Conservation (phyloP, 2,888 invertebrate species). For the Yponomeuta evonymella region DNA sequence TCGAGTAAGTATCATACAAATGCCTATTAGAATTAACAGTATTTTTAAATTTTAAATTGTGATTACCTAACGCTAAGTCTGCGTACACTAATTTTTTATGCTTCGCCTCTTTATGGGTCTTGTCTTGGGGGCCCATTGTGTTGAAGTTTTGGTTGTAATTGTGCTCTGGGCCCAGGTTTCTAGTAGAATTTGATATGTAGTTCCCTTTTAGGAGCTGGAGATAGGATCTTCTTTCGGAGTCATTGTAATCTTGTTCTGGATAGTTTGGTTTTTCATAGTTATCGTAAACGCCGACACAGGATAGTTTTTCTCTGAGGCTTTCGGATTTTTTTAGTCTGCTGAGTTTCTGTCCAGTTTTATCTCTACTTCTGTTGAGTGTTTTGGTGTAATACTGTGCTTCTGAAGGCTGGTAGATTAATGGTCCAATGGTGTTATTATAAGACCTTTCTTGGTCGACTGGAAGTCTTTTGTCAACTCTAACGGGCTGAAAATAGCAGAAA, state of each 20-base stretch:
- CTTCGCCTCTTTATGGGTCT: constrained; percentile 38
- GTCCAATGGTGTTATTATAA: constrained; percentile 67
- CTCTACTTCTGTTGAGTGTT: constrained; percentile 66
- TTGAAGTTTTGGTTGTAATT: constrained; percentile 53
- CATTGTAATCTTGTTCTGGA: constrained; percentile 63
- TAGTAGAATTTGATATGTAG: constrained; percentile 70
- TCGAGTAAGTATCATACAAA: constrained; percentile 70
- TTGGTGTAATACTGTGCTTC: constrained; percentile 66
- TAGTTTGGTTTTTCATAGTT: constrained; percentile 68
- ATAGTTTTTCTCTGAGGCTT: constrained; percentile 66
- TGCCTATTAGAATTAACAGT: constrained; percentile 76
- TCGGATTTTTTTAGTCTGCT: constrained; percentile 70
- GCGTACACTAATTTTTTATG: constrained; percentile 73
- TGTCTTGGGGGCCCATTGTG: constrained; percentile 43
- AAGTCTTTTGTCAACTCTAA: constrained; percentile 76
- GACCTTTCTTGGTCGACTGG: constrained; percentile 63
- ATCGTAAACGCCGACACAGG: constrained; percentile 69
- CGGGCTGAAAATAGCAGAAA: constrained; percentile 80
- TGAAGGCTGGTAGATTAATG: constrained; percentile 62
- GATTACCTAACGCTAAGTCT: constrained; percentile 73
- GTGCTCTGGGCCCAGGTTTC: constrained; percentile 57
- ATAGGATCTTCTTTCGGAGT: constrained; percentile 63
- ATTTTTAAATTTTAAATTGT: constrained; percentile 75
- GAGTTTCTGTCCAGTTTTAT: constrained; percentile 63
- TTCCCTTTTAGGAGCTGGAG: constrained; percentile 66